Base-by-base conservation (phyloP, 2,113 vertebrate species). In the Eupsittula cactorum region DNA sequence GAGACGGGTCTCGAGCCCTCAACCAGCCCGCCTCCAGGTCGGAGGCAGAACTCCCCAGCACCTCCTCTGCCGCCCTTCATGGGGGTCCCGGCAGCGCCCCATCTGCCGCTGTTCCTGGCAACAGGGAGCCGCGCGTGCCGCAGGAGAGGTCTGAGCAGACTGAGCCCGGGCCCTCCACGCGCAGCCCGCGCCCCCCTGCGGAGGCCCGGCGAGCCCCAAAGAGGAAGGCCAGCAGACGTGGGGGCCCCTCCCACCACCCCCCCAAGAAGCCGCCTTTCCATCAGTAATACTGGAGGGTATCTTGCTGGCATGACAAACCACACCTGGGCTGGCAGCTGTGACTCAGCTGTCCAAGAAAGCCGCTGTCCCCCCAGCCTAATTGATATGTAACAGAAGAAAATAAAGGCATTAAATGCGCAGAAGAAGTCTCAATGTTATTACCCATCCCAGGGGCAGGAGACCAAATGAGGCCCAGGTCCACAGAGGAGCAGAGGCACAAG, bases 101-200 rank as follows among this genome's bases (percentile, higher is more conserved):
- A 17, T 27, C 5, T 1, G 8, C 13, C 11, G 27, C 25, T 2
- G 5, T 14, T 62, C 16, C 46, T 1, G 1, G 12, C 28, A 31
- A 23, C 28, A 15, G 1, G 46, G n/a, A 19, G 53, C 14, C 9
- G 13, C 21, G 9, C 14, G 14, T 42, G 41, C 28, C 0, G 1
- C 42, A 8, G 18, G 7, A 47, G n/a, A 9, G 13, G 2, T 7
- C 3, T 19, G 52, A 19, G 31, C 44, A 42, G 29, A 10, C 24
- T 42, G 52, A 4, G 10, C 19, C 73, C 1, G 5, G 35, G 24
- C 50, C 50, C 42, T 46, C 27, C 49, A 7, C 20, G 35, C 23
- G 23, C 17, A 50, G 23, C 1, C 27, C 19, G 8, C 4, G 2
- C 13, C 16, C 10, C 8, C 11, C 13, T 6, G 4, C 8, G 17